These are phyloP conservation scores for Siphonodentalium dalli DNA, from an alignment of 2,888 invertebrate genomes.

Conservation along the genomic window DNA sequence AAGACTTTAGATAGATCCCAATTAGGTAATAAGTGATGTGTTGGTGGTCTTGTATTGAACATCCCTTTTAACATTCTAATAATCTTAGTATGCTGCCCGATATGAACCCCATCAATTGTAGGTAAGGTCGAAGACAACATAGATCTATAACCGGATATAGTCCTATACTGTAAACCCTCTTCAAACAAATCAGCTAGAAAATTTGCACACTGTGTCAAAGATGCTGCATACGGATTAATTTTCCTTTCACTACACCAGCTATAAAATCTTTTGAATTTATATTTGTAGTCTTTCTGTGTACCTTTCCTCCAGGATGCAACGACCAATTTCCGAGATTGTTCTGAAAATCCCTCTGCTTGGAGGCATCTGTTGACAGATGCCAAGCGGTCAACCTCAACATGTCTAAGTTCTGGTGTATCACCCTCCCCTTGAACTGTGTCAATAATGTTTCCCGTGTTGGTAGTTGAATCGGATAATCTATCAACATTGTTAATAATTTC, in stretches of 20 bases:
- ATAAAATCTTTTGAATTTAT: constrained; percentile 1
- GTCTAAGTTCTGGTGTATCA: constrained; percentile 2
- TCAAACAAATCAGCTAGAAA: neutral
- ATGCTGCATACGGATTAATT: too few species aligned
- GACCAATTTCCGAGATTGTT: too few species aligned
- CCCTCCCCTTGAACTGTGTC: constrained; percentile 3
- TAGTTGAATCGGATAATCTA: neutral
- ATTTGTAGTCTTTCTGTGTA: neutral
- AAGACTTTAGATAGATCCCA: constrained; percentile 23
- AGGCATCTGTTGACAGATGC: constrained; percentile 11
- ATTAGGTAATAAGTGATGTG: constrained; percentile 16
- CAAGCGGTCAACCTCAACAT: constrained; percentile 3
- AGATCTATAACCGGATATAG: too few species aligned
- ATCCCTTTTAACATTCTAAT: constrained; percentile 20
- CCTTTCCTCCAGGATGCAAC: neutral
- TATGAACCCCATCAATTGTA: constrained; percentile 9
- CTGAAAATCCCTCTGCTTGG: too few species aligned
- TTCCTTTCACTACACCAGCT: constrained; percentile 3
- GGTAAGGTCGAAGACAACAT: too few species aligned
- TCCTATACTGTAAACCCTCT: too few species aligned
- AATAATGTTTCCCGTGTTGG: neutral
- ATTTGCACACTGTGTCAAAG: neutral
- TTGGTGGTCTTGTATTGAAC: constrained; percentile 25
- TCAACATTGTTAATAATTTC: neutral
- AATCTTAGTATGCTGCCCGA: constrained; percentile 27